Conservation (phyloP, 1,140 invertebrate genomes). For the Maniola jurtina region DNA sequence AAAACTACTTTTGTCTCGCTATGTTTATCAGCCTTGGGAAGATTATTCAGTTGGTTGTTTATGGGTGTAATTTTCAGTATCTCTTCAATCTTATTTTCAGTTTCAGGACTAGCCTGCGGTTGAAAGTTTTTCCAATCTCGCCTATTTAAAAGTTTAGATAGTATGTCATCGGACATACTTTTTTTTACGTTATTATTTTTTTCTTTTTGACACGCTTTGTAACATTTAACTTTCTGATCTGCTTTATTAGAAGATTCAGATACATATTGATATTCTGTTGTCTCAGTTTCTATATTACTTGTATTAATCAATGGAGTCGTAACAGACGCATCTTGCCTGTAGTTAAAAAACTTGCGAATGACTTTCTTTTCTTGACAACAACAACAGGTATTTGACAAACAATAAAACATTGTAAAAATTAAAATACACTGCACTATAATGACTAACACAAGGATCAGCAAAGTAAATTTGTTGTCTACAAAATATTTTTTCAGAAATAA, state of each 20-base stretch:
- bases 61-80: constrained; percentile 12
- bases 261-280: constrained; percentile 48
- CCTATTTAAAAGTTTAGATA: constrained; percentile 64
- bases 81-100: constrained; percentile 18
- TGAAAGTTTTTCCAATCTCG: constrained; percentile 57
- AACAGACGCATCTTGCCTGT: constrained; percentile 57
- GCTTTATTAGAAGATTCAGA: constrained; percentile 57
- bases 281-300: constrained; percentile 61
- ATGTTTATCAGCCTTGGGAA: constrained; percentile 5
- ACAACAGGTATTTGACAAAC: constrained; percentile 41
- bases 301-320: constrained; percentile 61
- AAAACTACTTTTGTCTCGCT: constrained; percentile 45
- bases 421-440: constrained; percentile 53
- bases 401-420: constrained; percentile 53
- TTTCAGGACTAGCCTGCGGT: constrained; percentile 44
- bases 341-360: constrained; percentile 51
- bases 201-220: constrained; percentile 62
- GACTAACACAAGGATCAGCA: constrained; percentile 40
- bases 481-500: constrained; percentile 33
- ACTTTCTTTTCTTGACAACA: constrained; percentile 49
- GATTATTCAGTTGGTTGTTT: constrained; percentile 13
- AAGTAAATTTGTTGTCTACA: constrained; percentile 36
- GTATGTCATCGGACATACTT: constrained; percentile 65
- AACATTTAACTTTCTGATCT: constrained; percentile 58
- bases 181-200: constrained; percentile 41